A percentile compares a stretch with the other conserved stretches of the same genome.
These are phyloP conservation scores for Sarcoramphus papa DNA, from an alignment of 2,797 vertebrate species.

Conservation along the genomic window DNA sequence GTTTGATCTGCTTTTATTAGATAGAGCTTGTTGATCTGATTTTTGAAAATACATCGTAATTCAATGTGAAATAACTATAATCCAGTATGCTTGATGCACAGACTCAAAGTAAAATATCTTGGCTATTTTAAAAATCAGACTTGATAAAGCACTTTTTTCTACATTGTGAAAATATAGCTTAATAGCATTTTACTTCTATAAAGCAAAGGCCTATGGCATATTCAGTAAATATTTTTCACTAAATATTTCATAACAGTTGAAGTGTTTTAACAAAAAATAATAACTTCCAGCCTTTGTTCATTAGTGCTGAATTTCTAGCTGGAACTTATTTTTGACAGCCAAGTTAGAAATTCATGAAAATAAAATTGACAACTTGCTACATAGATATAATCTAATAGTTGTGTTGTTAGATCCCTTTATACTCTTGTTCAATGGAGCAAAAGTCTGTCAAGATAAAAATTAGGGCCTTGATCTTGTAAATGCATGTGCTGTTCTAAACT, in stretches of 20 bases:
- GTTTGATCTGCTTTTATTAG: slow-evolving; percentile 5
- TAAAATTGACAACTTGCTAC: neutral
- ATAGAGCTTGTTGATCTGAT: neutral
- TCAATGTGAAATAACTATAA: neutral
- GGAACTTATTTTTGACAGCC: neutral
- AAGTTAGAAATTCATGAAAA: neutral
- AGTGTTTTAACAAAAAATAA: neutral
- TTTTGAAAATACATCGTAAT: neutral
- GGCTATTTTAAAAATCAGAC: neutral
- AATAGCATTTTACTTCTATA: neutral
- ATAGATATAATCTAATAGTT: neutral
- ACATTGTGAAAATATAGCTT: neutral
- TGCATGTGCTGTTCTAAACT: neutral
- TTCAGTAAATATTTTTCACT: neutral
- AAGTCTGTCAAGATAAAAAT: neutral
- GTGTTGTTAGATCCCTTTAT: neutral
- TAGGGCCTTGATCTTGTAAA: neutral
- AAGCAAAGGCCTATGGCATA: neutral
- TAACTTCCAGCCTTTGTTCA: neutral
- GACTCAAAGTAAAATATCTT: neutral
- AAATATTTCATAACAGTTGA: neutral
- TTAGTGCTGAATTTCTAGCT: neutral
- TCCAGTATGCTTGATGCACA: neutral
- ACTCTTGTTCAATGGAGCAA: neutral
- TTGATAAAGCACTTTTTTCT: neutral